Conservation (phyloP, 1,140 invertebrate species). For the Microplitis demolitor region DNA sequence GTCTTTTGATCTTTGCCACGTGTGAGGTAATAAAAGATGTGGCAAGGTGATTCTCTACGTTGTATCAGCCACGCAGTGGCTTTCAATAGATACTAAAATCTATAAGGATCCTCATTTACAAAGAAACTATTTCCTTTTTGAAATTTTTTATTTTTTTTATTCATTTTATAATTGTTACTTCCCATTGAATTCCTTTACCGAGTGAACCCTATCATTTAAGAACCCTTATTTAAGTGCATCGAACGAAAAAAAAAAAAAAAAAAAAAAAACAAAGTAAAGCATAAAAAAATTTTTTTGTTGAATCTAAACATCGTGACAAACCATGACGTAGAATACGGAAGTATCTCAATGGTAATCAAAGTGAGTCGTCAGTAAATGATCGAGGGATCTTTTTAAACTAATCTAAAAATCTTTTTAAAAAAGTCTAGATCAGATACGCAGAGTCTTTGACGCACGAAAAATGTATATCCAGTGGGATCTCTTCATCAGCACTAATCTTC, state of each 20-base stretch:
- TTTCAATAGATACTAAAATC: constrained; percentile 26
- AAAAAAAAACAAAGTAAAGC: background rate
- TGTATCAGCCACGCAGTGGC: background rate
- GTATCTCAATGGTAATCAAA: constrained; percentile 23
- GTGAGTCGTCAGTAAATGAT: constrained; percentile 11
- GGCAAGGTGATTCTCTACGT: constrained; percentile 49
- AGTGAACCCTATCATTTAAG: background rate
- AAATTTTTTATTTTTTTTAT: background rate
- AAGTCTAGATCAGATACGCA: constrained; percentile 5
- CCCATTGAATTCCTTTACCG: background rate
- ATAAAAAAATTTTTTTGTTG: background rate
- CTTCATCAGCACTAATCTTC: constrained; percentile 9
- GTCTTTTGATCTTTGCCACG: constrained; percentile 46
- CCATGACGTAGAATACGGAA: background rate
- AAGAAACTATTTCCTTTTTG: background rate
- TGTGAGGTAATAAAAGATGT: constrained; percentile 54
- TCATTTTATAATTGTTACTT: constrained; percentile 19
- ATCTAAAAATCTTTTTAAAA: constrained; percentile 5
- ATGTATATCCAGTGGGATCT: background rate
- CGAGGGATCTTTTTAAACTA: constrained; percentile 10
- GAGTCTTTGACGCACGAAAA: constrained; percentile 7
- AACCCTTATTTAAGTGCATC: background rate
- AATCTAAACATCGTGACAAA: too few species aligned
- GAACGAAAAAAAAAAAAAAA: background rate
- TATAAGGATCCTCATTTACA: background rate